Percentiles rank a stretch among this genome's conserved stretches.
These are phyloP conservation scores for Tonatia bakeri DNA, from an alignment of 2,113 vertebrate genomes.

Conservation along the genomic window DNA sequence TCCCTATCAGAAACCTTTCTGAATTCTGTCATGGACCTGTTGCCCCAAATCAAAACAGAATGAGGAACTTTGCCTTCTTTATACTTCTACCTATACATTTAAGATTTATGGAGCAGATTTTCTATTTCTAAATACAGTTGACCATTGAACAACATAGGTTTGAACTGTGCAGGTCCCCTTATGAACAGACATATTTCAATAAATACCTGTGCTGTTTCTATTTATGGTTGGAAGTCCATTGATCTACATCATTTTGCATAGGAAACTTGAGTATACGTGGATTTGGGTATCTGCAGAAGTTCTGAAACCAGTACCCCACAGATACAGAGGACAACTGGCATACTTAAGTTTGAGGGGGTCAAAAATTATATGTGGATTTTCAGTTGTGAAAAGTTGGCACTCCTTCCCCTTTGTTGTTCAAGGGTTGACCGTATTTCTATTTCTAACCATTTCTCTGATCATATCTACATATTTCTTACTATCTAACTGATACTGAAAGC, in stretches of 20 bases:
- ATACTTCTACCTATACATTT: not conserved
- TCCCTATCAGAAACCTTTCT: not conserved
- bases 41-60: not conserved
- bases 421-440: not conserved
- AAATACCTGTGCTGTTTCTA: not conserved
- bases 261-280: too few species aligned
- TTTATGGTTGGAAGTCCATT: not conserved
- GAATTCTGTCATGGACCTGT: not conserved
- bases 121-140: not conserved
- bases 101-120: not conserved
- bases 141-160: not conserved
- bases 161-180: not conserved
- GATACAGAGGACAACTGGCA: not conserved
- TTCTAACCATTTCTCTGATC: not conserved
- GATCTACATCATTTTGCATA: too few species aligned
- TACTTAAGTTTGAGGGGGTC: not conserved
- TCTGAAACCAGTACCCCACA: not conserved
- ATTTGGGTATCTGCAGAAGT: not conserved
- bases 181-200: not conserved
- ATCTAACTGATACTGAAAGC: not conserved
- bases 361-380: not conserved
- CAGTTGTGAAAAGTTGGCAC: not conserved
- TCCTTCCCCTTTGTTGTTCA: not conserved
- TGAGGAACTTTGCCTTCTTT: not conserved
- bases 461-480: not conserved